Evolutionary conservation across 2,113 vertebrate genomes (phyloP), one percentile per base, ranked within the genome.

Genomic region (Numida meleagris): DNA sequence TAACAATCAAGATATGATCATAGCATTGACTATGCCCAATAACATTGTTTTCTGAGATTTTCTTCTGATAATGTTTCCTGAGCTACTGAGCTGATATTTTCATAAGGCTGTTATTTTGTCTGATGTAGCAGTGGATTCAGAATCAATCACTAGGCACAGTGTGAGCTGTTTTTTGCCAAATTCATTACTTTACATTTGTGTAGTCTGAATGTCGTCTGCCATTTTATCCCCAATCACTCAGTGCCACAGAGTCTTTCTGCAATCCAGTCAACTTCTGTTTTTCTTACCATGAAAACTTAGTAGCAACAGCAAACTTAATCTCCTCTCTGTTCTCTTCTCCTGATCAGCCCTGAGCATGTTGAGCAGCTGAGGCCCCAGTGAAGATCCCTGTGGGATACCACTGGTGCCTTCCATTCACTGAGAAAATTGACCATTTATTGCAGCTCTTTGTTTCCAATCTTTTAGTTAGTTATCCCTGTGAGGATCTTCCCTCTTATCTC

Each of bases 401-500:
- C 40, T 45, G 17, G 53, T 58, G 14, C 59, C 23, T 68, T 87
- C 48, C 21, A 58, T 68, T 82, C 45, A 3, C 67, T 67, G 79
- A 80, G 82, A 91, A 95, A 96, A 94, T 93, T 10, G 79, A 63
- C 59, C 50, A 17, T 66, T 94, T 88, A 62, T 70, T 91, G 63
- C 45, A 86, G 45, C 67, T 82, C 46, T 72, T 89, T 86, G 21
- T 73, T 82, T 84, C 67, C 50, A 50, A 29, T 88, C 24, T 45
- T 94, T 73, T 29, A 62, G 62, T 87, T 57, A 68, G 40, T 66
- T 82, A 62, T 91, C 50, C 82, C 84, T 82, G 20, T 14, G 89
- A 89, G 87, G 40, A 61, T 68, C 36, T 96, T 48, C 59, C 53
- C n/a, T 85, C 71, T 82, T 61, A 40, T 17, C 13, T 31, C 19